Conservation (phyloP, 2,797 vertebrate genomes). For the Gadopsis bispinosus region DNA sequence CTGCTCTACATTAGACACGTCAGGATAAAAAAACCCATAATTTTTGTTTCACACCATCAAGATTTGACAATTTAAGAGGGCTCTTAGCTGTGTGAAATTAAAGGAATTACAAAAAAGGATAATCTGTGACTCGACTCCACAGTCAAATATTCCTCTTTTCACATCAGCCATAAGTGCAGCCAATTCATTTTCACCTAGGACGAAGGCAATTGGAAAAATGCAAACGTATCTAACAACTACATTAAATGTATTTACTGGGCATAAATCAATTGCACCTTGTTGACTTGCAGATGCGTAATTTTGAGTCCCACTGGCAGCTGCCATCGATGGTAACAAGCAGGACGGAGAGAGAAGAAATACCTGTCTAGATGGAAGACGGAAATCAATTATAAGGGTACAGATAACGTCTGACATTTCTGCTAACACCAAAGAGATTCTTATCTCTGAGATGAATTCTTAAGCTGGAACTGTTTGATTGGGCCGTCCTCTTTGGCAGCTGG, state of each 20-base stretch:
- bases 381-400: slow-evolving; percentile 72
- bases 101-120: slow-evolving; percentile 21
- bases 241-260: slow-evolving; percentile 29
- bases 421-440: slow-evolving; percentile 61
- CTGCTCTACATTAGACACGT: background rate
- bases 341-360: slow-evolving; percentile 36
- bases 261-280: slow-evolving; percentile 26
- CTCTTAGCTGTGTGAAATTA: slow-evolving; percentile 6
- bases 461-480: slow-evolving; percentile 51
- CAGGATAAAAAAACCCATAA: background rate
- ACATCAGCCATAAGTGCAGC: slow-evolving; percentile 42
- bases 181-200: slow-evolving; percentile 49
- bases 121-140: slow-evolving; percentile 20
- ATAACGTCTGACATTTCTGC: slow-evolving; percentile 72
- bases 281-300: slow-evolving; percentile 38
- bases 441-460: slow-evolving; percentile 65
- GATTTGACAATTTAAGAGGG: slow-evolving; percentile 2
- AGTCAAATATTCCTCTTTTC: slow-evolving; percentile 40
- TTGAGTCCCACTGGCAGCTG: slow-evolving; percentile 41
- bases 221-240: slow-evolving; percentile 12
- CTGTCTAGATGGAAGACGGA: slow-evolving; percentile 47
- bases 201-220: slow-evolving; percentile 31
- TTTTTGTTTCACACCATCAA: background rate
- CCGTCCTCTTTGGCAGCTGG: slow-evolving; percentile 48
- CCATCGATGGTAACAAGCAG: slow-evolving; percentile 21